A percentile compares a stretch with the other conserved stretches of the same genome.
phyloP scores from a whole-genome alignment of 2,113 vertebrate species.

The Scatophagus argus region DNA sequence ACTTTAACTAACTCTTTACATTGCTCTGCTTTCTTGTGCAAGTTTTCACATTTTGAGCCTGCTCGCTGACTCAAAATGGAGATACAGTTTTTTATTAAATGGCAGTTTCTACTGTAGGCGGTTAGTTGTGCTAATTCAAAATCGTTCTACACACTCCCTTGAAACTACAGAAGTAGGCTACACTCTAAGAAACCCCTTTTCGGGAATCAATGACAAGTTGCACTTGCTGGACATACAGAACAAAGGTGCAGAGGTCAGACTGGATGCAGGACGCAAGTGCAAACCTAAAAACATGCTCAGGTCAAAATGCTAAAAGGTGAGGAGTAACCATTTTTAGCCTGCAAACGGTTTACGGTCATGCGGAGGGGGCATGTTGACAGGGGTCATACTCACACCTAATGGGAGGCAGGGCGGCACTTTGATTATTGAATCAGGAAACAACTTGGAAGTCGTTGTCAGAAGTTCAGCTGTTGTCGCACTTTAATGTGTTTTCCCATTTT shows the following conservation, averaged over 20 bases:
- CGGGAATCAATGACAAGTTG: not conserved
- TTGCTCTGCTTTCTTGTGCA: too few relatives aligned
- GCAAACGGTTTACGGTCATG: conserved; percentile 12
- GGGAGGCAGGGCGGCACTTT: not conserved
- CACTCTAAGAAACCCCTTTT: too few relatives aligned
- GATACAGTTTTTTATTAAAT: not conserved
- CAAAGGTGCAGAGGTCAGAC: conserved; percentile 14
- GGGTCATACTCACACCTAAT: conserved; percentile 22
- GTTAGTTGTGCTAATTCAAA: not conserved
- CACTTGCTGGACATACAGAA: not conserved
- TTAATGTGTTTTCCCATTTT: not conserved
- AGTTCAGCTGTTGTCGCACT: not conserved
- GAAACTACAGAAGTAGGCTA: not conserved
- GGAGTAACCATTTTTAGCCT: conserved; percentile 13
- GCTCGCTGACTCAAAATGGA: not conserved
- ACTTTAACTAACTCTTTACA: too few relatives aligned
- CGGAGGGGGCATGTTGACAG: not conserved
- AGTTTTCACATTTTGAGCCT: not conserved
- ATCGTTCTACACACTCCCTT: not conserved
- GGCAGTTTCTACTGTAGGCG: not conserved
- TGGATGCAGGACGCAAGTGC: not conserved
- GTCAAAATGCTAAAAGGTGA: not conserved
- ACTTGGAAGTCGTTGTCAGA: conserved; percentile 2
- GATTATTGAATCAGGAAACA: too few relatives aligned
- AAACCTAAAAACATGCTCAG: not conserved